phyloP scores from a whole-genome alignment of 2,888 invertebrate genomes.

The Cryptocheilus praepositus region DNA sequence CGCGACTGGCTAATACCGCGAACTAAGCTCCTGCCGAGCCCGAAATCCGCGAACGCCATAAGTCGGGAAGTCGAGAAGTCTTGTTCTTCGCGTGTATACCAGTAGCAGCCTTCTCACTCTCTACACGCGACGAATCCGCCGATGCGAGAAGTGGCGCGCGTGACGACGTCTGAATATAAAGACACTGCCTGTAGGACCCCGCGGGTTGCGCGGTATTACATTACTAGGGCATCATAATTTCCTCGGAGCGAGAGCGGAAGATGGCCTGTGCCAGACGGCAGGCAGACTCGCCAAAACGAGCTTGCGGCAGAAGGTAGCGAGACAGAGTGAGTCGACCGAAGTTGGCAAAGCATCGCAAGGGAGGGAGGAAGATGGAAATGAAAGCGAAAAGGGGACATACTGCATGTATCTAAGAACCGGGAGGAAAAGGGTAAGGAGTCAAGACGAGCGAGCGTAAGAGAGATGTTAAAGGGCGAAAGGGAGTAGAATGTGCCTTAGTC shows the following conservation, averaged over 20 bases:
- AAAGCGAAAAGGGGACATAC: too few relatives aligned
- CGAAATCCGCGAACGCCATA: too few relatives aligned
- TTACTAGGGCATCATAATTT: constrained; percentile 20
- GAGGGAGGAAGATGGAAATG: neutral
- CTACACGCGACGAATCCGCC: too few relatives aligned
- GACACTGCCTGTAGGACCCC: too few relatives aligned
- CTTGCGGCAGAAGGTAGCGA: constrained; percentile 12
- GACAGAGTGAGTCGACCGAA: neutral
- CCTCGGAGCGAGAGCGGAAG: constrained; percentile 2
- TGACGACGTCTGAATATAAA: too few relatives aligned
- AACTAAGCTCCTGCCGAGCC: too few relatives aligned
- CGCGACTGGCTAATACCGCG: neutral
- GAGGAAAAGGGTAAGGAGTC: constrained; percentile 4
- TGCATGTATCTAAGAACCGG: neutral
- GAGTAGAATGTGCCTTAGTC: constrained; percentile 22
- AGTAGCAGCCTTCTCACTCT: too few relatives aligned
- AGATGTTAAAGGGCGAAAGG: constrained; percentile 7
- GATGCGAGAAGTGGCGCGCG: neutral
- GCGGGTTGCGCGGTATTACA: neutral
- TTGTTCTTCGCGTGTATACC: too few relatives aligned
- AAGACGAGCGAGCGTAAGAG: neutral
- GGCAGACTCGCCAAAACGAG: constrained; percentile 12
- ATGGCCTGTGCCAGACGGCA: constrained; percentile 4
- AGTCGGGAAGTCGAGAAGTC: too few relatives aligned
- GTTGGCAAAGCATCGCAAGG: neutral